These are phyloP conservation scores for Halcyon leucocephala DNA, from an alignment of 2,797 vertebrate genomes.

Conservation along the genomic window DNA sequence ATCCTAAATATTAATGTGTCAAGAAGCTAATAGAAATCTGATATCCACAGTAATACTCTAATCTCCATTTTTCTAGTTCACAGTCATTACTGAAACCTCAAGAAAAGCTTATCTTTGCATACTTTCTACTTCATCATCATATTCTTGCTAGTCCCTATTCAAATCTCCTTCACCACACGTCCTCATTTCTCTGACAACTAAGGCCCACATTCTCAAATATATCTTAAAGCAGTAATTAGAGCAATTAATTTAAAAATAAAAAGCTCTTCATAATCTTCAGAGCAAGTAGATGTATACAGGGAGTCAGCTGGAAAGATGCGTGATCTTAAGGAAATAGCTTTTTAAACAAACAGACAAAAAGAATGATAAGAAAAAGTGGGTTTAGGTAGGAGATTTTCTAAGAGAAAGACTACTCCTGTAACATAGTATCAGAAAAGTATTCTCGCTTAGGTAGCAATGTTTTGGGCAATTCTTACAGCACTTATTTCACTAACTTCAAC, in stretches of 20 bases:
- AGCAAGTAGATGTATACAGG: background rate
- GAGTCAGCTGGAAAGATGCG: background rate
- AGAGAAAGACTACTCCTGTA: background rate
- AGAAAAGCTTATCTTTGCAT: conserved; percentile 41
- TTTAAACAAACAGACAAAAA: background rate
- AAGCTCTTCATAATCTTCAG: background rate
- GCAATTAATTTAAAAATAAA: conserved; percentile 2
- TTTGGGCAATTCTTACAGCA: background rate
- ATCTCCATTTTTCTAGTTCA: conserved; percentile 28
- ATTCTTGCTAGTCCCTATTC: background rate
- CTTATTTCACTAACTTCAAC: background rate
- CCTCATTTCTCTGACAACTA: background rate
- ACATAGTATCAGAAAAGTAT: background rate
- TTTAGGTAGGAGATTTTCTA: background rate
- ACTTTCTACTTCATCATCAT: background rate
- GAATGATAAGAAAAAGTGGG: background rate
- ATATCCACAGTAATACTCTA: conserved; percentile 36
- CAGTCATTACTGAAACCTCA: conserved; percentile 39
- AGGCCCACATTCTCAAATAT: background rate
- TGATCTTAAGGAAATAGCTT: background rate
- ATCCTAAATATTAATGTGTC: conserved; percentile 53
- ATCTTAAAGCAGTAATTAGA: background rate
- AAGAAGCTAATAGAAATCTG: conserved; percentile 57
- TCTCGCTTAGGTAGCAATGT: background rate
- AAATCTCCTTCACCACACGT: background rate